These are phyloP conservation scores for Agraylea sexmaculata DNA, from an alignment of 1,140 invertebrate species.

Conservation along the genomic window DNA sequence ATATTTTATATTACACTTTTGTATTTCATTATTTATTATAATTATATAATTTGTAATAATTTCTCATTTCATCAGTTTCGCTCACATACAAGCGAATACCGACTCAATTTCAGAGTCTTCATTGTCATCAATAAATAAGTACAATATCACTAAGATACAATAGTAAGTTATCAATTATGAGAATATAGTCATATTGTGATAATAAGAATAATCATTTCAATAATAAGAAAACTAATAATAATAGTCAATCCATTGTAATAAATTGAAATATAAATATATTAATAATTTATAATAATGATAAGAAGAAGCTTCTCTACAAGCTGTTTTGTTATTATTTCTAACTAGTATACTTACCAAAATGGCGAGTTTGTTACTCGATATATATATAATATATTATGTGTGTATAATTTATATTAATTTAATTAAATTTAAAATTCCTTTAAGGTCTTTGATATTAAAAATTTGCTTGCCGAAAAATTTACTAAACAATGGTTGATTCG, in stretches of 20 bases:
- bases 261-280: constrained; percentile 30
- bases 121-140: constrained; percentile 22
- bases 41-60: constrained; percentile 22
- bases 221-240: constrained; percentile 27
- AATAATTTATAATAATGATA: constrained; percentile 45
- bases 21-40: constrained; percentile 20
- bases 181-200: constrained; percentile 22
- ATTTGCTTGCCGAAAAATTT: constrained; percentile 21
- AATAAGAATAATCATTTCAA: constrained; percentile 16
- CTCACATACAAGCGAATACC: constrained; percentile 21
- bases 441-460: constrained; percentile 34
- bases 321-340: constrained; percentile 41
- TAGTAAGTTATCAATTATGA: constrained; percentile 23
- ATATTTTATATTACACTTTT: constrained; percentile 20
- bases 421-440: constrained; percentile 33
- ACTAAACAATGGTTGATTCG: constrained; percentile 20
- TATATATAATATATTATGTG: constrained; percentile 33
- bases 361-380: constrained; percentile 36
- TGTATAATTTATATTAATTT: constrained; percentile 17
- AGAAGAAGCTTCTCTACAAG: constrained; percentile 44
- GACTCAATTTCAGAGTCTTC: constrained; percentile 16
- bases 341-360: constrained; percentile 41
- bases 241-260: constrained; percentile 17
- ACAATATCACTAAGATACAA: constrained; percentile 22
- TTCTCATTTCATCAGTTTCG: constrained; percentile 22